Percentiles rank a stretch among this genome's conserved stretches.
These are phyloP conservation scores for Avahi laniger DNA, from an alignment of 2,797 vertebrate genomes.

Conservation along the genomic window DNA sequence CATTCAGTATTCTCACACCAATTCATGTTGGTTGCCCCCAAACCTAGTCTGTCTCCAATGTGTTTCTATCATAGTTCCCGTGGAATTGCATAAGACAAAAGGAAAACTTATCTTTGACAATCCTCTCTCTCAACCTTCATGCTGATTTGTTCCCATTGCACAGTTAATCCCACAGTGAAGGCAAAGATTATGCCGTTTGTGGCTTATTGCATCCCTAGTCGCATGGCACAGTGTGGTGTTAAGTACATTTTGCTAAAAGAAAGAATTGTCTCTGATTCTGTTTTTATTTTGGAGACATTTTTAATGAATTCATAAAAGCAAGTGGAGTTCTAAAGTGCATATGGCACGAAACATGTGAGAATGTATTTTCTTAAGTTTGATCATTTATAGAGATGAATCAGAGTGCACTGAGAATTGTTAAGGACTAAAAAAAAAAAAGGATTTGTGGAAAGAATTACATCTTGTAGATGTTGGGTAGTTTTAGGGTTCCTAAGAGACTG, in stretches of 20 bases:
- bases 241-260: not conserved
- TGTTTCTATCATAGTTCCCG: not conserved
- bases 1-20: not conserved
- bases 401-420: not conserved
- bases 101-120: not conserved
- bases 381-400: slow-evolving; percentile 43
- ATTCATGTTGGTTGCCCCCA: not conserved
- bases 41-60: fast-evolving
- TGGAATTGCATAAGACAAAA: not conserved
- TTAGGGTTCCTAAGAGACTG: not conserved
- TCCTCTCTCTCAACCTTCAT: not conserved
- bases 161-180: not conserved
- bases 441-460: slow-evolving; percentile 13
- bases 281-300: slow-evolving; percentile 14
- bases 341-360: not conserved
- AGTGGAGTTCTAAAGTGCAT: not conserved
- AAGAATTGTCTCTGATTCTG: not conserved
- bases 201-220: fast-evolving
- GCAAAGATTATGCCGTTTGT: not conserved
- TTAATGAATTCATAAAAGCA: slow-evolving; percentile 25
- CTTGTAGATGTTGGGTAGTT: not conserved
- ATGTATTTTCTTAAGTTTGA: slow-evolving; percentile 40
- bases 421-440: not conserved
- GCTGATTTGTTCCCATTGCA: not conserved
- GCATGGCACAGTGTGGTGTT: not conserved